These are phyloP conservation scores for Calypte anna DNA, from an alignment of 2,113 vertebrate species.

Conservation along the genomic window DNA sequence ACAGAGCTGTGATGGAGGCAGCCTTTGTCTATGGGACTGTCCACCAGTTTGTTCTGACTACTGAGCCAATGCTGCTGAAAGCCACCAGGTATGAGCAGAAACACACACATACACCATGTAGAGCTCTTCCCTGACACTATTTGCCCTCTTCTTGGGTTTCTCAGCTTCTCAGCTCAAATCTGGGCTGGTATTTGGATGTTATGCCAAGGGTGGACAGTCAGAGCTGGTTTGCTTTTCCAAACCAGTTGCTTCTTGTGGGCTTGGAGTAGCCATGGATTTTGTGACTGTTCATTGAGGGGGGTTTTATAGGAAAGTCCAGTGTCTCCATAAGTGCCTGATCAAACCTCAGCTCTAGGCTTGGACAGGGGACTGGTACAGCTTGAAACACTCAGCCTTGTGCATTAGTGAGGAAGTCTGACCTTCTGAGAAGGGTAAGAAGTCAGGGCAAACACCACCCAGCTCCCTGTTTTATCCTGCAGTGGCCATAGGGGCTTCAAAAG, in stretches of 20 bases:
- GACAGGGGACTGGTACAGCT: neutral
- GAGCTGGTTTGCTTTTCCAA: neutral
- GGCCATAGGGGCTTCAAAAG: neutral
- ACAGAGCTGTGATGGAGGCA: slow-evolving; percentile 93
- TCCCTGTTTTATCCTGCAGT: neutral
- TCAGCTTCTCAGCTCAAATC: neutral
- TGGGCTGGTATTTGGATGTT: neutral
- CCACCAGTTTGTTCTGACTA: slow-evolving; percentile 92
- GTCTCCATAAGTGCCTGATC: neutral
- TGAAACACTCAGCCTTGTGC: neutral
- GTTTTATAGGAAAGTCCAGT: neutral
- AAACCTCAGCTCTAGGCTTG: neutral
- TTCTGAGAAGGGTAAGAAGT: neutral
- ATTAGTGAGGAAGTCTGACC: neutral
- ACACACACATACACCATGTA: neutral
- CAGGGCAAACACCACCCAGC: neutral
- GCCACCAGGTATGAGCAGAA: slow-evolving; percentile 80
- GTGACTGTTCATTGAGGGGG: neutral
- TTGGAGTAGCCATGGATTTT: neutral
- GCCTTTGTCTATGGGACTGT: slow-evolving; percentile 90
- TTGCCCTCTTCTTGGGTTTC: neutral
- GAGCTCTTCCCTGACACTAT: neutral
- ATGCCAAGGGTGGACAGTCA: neutral
- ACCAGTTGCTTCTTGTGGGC: neutral
- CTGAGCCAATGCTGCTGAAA: slow-evolving; percentile 83